Conservation (phyloP, 2,888 invertebrate species). For the Cheilosia scutellata region DNA sequence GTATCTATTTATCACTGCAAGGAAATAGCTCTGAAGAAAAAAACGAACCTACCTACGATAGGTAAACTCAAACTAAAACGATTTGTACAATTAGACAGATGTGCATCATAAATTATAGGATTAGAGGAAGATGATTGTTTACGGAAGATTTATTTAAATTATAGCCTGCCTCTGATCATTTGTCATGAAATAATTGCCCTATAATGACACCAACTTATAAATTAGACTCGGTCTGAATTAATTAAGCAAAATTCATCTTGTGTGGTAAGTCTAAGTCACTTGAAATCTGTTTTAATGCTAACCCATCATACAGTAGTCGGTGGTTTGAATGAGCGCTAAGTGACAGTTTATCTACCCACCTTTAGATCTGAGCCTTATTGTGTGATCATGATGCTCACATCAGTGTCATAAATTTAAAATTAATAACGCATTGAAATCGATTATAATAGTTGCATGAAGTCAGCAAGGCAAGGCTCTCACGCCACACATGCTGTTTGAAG, state of each 20-base stretch:
- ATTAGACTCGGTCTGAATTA: conserved; percentile 11
- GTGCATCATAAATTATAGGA: conserved; percentile 16
- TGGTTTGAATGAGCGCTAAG: not conserved
- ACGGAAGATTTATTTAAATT: conserved; percentile 22
- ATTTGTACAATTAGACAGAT: not conserved
- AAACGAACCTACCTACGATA: not conserved
- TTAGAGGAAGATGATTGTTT: conserved; percentile 1
- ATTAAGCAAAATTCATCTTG: conserved; percentile 3
- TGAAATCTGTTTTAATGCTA: conserved; percentile 1
- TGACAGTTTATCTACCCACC: conserved; percentile 23
- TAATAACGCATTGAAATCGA: conserved; percentile 23
- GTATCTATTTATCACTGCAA: not conserved
- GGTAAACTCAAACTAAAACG: not conserved
- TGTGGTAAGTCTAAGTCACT: conserved; percentile 8
- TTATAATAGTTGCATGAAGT: conserved; percentile 1
- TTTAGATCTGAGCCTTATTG: not conserved
- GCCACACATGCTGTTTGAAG: not conserved
- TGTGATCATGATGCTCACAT: conserved; percentile 7
- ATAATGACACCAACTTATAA: not conserved
- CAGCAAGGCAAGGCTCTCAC: conserved; percentile 10
- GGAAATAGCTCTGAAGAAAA: not conserved
- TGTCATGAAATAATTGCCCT: conserved; percentile 16
- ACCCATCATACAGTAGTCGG: conserved; percentile 3
- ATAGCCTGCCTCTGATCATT: conserved; percentile 11
- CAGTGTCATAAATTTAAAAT: conserved; percentile 34